Conservation (phyloP, 2,888 invertebrate genomes). For the Pseudoips prasinana region DNA sequence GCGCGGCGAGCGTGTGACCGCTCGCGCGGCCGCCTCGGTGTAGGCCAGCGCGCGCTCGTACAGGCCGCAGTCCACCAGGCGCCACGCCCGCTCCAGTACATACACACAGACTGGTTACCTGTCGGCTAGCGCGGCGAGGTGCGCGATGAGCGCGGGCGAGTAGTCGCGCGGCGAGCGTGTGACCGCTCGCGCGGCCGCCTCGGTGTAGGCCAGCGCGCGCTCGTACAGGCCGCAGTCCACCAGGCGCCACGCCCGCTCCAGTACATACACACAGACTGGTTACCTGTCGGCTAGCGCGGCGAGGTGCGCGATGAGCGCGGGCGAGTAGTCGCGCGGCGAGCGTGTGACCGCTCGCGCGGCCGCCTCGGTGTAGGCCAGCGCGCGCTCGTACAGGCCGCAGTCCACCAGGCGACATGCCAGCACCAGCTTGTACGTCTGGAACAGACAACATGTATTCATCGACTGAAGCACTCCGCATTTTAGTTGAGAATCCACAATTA, state of each 20-base stretch:
- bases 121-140: constrained; percentile 74
- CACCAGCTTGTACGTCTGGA: constrained; percentile 91
- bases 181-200: constrained; percentile 88
- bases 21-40: constrained; percentile 89
- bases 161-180: constrained; percentile 79
- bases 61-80: constrained; percentile 88
- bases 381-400: constrained; percentile 88
- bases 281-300: constrained; percentile 66
- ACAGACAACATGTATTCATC: not conserved
- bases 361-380: constrained; percentile 92
- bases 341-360: constrained; percentile 85
- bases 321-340: constrained; percentile 76
- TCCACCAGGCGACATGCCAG: constrained; percentile 89
- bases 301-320: constrained; percentile 54
- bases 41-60: constrained; percentile 91
- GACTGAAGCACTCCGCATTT: too few relatives aligned
- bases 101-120: too few relatives aligned
- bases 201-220: constrained; percentile 92
- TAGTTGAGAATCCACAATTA: too few relatives aligned
- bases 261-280: too few relatives aligned
- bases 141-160: constrained; percentile 49
- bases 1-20: constrained; percentile 82
- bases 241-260: constrained; percentile 89
- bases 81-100: constrained; percentile 88
- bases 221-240: constrained; percentile 87